Base-by-base conservation (phyloP, 92 coral and sea anemone genomes). In the Palythoa grandis region DNA sequence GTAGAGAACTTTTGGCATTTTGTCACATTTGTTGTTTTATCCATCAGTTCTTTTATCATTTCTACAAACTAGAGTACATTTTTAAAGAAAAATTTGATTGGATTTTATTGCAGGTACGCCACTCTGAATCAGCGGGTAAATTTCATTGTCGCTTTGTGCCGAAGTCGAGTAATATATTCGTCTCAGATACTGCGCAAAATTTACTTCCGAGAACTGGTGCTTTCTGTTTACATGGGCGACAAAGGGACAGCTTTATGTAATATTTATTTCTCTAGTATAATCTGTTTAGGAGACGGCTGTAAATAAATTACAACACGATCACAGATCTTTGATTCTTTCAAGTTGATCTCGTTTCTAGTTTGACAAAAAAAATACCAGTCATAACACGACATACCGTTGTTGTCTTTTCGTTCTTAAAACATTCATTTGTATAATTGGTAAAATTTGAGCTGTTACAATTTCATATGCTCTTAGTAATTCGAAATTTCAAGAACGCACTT, bases 341-440 rank as follows among this genome's bases (percentile, higher is more conserved):
- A 52, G 25, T 58, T 77, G 82, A 77, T 57, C 67, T 39, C 77
- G 22, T 48, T 48, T 70, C 3, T 48, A 40, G 52, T 75, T 58
- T 57, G 82, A 57, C 82, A 77, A 14, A 50, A 70, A 12, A 38
- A 35, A 77, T 77, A 43, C 82, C 82, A 57, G 24, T 23, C 82
- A 56, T 77, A 16, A 16, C 65, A 58, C 5, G 19, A 19, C 9
- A 11, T 29, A 5, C 69, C 37, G 61, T 43, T 76, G 67, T 48
- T 53, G 65, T 75, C 16, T 75, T 75, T 76, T 54, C 17, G 50
- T 56, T 77, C 69, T 25, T 20, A 57, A 39, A 9, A 77, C 37
- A 53, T 76, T 15, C 17, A 52, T 43, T 50, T 77, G 54, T 25
- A 17, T 29, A 13, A 53, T 12, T 17, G 68, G 56, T 57, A 35